phyloP scores from a whole-genome alignment of 2,797 vertebrate genomes.

The Echeneis naucrates region DNA sequence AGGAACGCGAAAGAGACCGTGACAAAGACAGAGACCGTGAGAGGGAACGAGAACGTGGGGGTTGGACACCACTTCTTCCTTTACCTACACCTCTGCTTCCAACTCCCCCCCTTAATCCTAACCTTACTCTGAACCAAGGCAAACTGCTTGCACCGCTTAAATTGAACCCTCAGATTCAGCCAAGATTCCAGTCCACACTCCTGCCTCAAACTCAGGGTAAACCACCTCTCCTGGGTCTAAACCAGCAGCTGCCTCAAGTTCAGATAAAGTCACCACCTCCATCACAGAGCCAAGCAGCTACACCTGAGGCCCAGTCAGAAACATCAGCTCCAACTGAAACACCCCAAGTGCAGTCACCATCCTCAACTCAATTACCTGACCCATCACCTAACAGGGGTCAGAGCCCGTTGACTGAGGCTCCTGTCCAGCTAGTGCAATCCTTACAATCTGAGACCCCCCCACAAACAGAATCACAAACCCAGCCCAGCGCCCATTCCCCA shows the following conservation, averaged over 20 bases:
- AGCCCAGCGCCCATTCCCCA: conserved; percentile 24
- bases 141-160: conserved; percentile 75
- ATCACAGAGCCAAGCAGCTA: conserved; percentile 53
- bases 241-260: conserved; percentile 53
- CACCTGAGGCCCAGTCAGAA: conserved; percentile 47
- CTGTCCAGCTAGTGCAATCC: conserved; percentile 20
- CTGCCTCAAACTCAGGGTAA: conserved; percentile 68
- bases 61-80: conserved; percentile 83
- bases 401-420: conserved; percentile 40
- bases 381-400: conserved; percentile 46
- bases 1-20: conserved; percentile 76
- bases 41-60: conserved; percentile 74
- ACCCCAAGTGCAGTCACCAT: conserved; percentile 32
- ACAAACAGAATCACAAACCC: conserved; percentile 48
- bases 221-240: conserved; percentile 54
- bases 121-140: conserved; percentile 73
- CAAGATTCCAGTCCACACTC: conserved; percentile 73
- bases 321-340: conserved; percentile 43
- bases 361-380: conserved; percentile 42
- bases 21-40: conserved; percentile 81
- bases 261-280: conserved; percentile 58
- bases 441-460: conserved; percentile 37
- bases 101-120: conserved; percentile 77
- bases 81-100: conserved; percentile 82
- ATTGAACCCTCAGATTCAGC: conserved; percentile 69